A percentile compares a stretch with the other conserved stretches of the same genome.
Evolutionary conservation across 2,113 vertebrate genomes (phyloP).

Genomic region (Oostethus manadensis): DNA sequence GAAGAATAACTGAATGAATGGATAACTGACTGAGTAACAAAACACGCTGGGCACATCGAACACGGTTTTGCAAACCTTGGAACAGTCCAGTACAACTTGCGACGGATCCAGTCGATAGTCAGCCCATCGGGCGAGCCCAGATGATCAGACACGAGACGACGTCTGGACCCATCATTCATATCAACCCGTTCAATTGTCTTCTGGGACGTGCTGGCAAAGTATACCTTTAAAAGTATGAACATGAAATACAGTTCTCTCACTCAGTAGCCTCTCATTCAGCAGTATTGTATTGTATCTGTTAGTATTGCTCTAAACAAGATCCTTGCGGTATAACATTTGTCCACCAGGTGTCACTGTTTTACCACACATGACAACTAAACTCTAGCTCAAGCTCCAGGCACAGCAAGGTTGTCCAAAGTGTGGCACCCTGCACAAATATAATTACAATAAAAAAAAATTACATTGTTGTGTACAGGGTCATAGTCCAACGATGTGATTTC

Average conservation of each 20-base stretch:
- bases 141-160: conserved; percentile 70
- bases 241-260: neutral
- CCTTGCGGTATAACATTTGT: neutral
- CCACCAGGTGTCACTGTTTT: conserved; percentile 42
- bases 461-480: conserved; percentile 84
- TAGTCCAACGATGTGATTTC: conserved; percentile 82
- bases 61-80: conserved; percentile 66
- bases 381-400: too few relatives aligned
- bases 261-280: too few relatives aligned
- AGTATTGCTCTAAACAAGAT: too few relatives aligned
- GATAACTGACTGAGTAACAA: neutral
- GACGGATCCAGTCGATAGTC: conserved; percentile 85
- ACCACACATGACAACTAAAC: neutral
- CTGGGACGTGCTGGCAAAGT: conserved; percentile 78
- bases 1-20: neutral
- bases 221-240: conserved; percentile 68
- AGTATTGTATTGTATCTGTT: too few relatives aligned
- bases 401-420: too few relatives aligned
- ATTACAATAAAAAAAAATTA: conserved; percentile 43
- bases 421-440: too few relatives aligned
- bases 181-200: conserved; percentile 82
- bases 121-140: conserved; percentile 77
- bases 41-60: neutral
- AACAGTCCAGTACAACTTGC: conserved; percentile 90
- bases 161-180: conserved; percentile 74